phyloP scores from a whole-genome alignment of 2,888 invertebrate genomes.

The Sminthurides aquaticus region DNA sequence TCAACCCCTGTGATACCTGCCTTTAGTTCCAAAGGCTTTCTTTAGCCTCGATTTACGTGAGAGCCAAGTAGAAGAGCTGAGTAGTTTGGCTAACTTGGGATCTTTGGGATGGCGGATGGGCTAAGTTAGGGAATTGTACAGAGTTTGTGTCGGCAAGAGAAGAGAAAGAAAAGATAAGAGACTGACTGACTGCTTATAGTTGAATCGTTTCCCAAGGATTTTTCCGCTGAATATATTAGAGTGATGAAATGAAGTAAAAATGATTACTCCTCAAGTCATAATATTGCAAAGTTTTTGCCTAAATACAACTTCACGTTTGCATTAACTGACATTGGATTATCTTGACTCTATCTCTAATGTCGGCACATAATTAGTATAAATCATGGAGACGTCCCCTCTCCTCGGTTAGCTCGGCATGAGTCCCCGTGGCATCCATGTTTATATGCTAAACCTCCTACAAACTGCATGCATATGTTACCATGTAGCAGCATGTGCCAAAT shows the following conservation, averaged over 20 bases:
- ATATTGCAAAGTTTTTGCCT: background rate
- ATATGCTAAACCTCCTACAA: background rate
- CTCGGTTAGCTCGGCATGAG: slow-evolving; percentile 22
- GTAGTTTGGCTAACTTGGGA: no score
- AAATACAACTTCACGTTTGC: background rate
- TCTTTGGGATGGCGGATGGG: no score
- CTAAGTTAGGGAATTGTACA: no score
- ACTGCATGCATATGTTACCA: no score
- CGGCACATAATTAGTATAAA: slow-evolving; percentile 28
- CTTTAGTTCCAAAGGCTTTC: no score
- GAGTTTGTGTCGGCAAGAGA: no score
- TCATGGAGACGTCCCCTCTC: slow-evolving; percentile 21
- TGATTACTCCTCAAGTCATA: background rate
- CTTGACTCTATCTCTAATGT: slow-evolving; percentile 24
- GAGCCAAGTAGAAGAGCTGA: no score
- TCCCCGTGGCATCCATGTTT: slow-evolving; percentile 10
- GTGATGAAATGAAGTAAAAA: background rate
- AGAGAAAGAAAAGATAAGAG: no score
- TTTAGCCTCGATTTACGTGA: no score
- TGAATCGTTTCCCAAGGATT: background rate
- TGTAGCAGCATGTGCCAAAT: slow-evolving; percentile 16
- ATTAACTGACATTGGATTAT: slow-evolving; percentile 19
- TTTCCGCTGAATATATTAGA: background rate
- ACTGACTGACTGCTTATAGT: no score
- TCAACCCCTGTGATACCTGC: no score